Evolutionary conservation across 2,113 vertebrate species (phyloP).

Genomic region (Chlorocebus sabaeus): DNA sequence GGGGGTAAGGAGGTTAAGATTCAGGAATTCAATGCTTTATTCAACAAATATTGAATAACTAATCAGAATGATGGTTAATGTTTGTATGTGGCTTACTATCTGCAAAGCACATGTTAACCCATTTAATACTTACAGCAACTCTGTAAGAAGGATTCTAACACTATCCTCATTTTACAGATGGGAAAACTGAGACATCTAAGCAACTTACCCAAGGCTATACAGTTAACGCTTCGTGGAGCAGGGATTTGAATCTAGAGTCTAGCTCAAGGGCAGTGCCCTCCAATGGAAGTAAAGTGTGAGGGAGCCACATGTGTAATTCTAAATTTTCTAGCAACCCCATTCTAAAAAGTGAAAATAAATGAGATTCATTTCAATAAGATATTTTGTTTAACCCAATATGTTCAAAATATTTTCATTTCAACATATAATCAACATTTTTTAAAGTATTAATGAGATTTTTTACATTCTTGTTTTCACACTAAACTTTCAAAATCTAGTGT

Average conservation of each 20-base stretch:
- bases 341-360: not conserved
- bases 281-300: not conserved
- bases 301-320: not conserved
- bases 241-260: not conserved
- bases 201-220: not conserved
- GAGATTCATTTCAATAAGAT: not conserved
- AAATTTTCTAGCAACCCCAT: not conserved
- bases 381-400: constrained; percentile 5
- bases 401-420: not conserved
- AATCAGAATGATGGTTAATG: constrained; percentile 48
- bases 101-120: constrained; percentile 12
- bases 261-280: not conserved
- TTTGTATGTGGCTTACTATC: constrained; percentile 45
- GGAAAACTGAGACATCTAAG: constrained; percentile 38
- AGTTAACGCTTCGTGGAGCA: accelerated
- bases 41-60: constrained; percentile 61
- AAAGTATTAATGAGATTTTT: not conserved
- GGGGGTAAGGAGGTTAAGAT: not conserved
- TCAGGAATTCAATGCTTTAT: constrained; percentile 31
- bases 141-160: not conserved
- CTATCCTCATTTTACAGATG: not conserved
- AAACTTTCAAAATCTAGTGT: not conserved
- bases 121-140: not conserved
- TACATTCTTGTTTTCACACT: not conserved
- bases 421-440: not conserved